Evolutionary conservation across 2,888 invertebrate species (phyloP).

Genomic region (Xiphydria camelus): DNA sequence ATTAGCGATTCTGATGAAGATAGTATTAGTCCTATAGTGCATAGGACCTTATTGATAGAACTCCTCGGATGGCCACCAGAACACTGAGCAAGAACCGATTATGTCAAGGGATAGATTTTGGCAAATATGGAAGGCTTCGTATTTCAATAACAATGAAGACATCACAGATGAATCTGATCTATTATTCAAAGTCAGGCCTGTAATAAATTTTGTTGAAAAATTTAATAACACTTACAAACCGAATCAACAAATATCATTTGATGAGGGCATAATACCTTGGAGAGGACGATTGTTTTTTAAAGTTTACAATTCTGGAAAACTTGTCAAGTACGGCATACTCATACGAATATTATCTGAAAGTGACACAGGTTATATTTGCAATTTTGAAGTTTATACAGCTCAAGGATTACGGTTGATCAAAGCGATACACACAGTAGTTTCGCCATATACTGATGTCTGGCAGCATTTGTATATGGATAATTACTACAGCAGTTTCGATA

Average conservation of each 20-base stretch:
- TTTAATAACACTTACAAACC: conserved; percentile 22
- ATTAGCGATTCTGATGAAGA: too few relatives aligned
- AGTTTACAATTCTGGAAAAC: conserved; percentile 25
- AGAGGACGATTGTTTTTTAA: conserved; percentile 23
- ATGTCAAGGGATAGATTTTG: conserved; percentile 21
- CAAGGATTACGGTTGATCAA: conserved; percentile 18
- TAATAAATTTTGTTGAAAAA: conserved; percentile 17
- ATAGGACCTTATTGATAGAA: too few relatives aligned
- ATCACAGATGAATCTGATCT: conserved; percentile 7
- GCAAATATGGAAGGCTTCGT: conserved; percentile 17
- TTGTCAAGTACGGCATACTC: conserved; percentile 27
- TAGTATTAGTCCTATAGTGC: too few relatives aligned
- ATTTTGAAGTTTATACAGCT: conserved; percentile 25
- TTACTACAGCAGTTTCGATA: conserved; percentile 11
- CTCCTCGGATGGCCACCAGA: too few relatives aligned
- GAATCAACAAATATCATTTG: conserved; percentile 18
- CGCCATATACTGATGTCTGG: not conserved
- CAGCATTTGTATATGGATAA: conserved; percentile 8
- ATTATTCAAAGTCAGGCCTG: conserved; percentile 17
- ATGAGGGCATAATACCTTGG: conserved; percentile 30
- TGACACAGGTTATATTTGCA: conserved; percentile 28
- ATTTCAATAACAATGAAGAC: conserved; percentile 15
- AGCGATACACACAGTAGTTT: conserved; percentile 9
- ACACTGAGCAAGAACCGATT: too few relatives aligned
- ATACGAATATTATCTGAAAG: conserved; percentile 24